A percentile compares a stretch with the other conserved stretches of the same genome.
Conservation (phyloP, 1,140 invertebrate genomes). For the Cephus cinctus region DNA sequence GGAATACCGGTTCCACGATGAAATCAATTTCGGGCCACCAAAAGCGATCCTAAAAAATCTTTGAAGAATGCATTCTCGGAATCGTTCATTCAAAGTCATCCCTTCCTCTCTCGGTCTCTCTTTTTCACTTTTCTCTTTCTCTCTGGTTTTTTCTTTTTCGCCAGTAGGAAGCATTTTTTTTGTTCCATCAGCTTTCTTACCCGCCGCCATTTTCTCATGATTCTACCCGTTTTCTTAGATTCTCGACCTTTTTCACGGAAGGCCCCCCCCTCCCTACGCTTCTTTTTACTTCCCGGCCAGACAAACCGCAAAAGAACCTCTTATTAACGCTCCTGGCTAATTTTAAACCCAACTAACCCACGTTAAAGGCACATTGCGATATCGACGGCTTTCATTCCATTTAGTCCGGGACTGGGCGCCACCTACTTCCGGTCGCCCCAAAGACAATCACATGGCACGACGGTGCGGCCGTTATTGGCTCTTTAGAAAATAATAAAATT, state of each 20-base stretch:
- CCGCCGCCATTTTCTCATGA: background rate
- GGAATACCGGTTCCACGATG: constrained; percentile 12
- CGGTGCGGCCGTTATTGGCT: background rate
- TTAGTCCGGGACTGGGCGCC: constrained; percentile 13
- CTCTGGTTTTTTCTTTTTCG: background rate
- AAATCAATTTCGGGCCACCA: constrained; percentile 18
- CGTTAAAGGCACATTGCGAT: background rate
- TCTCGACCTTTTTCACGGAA: constrained; percentile 1
- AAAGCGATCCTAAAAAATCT: constrained; percentile 14
- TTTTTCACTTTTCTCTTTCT: constrained; percentile 3
- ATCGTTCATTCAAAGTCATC: constrained; percentile 13
- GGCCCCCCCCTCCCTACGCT: background rate
- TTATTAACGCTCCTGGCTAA: constrained; percentile 16
- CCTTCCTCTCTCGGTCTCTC: constrained; percentile 11
- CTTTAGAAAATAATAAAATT: too few species aligned
- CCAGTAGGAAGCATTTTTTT: too few species aligned
- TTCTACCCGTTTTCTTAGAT: background rate
- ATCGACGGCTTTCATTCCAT: constrained; percentile 17
- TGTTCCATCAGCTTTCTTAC: background rate
- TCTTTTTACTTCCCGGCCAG: too few species aligned
- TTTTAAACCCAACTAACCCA: constrained; percentile 26
- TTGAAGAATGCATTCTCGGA: constrained; percentile 18
- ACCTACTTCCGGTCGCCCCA: constrained; percentile 33
- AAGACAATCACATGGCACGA: constrained; percentile 17
- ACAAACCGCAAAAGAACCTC: constrained; percentile 19